phyloP scores from a whole-genome alignment of 1,140 invertebrate genomes.

The Aphidius ervi region DNA sequence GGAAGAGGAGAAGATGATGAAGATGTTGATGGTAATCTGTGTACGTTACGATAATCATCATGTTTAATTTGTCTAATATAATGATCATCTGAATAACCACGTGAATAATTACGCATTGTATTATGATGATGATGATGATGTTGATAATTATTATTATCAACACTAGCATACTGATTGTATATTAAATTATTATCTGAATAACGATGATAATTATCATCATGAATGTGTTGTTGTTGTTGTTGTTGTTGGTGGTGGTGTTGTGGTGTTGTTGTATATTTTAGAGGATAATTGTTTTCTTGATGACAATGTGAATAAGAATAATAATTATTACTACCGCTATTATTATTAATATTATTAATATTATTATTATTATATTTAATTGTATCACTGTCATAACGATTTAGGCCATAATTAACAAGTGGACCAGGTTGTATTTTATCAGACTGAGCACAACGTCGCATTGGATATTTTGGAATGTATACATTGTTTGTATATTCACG shows the following conservation, averaged over 20 bases:
- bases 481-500: slow-evolving; percentile 33
- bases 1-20: no score
- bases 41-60: slow-evolving; percentile 24
- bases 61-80: slow-evolving; percentile 25
- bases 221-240: slow-evolving; percentile 43
- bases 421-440: slow-evolving; percentile 29
- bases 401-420: slow-evolving; percentile 27
- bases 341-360: no score
- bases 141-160: slow-evolving; percentile 13
- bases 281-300: slow-evolving; percentile 30
- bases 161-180: slow-evolving; percentile 34
- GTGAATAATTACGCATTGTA: slow-evolving; percentile 44
- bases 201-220: slow-evolving; percentile 42
- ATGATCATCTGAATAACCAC: slow-evolving; percentile 39
- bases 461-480: slow-evolving; percentile 32
- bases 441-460: slow-evolving; percentile 25
- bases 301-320: slow-evolving; percentile 43
- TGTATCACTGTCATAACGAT: slow-evolving; percentile 6
- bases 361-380: no score
- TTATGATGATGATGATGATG: slow-evolving; percentile 34
- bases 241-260: slow-evolving; percentile 33
- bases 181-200: slow-evolving; percentile 45
- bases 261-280: slow-evolving; percentile 25
- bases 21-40: slow-evolving; percentile 40
- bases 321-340: slow-evolving; percentile 33